Conservation (phyloP, 30 jellyfish, hydroid and myxozoan genomes). For the Chrysaora quinquecirrha region DNA sequence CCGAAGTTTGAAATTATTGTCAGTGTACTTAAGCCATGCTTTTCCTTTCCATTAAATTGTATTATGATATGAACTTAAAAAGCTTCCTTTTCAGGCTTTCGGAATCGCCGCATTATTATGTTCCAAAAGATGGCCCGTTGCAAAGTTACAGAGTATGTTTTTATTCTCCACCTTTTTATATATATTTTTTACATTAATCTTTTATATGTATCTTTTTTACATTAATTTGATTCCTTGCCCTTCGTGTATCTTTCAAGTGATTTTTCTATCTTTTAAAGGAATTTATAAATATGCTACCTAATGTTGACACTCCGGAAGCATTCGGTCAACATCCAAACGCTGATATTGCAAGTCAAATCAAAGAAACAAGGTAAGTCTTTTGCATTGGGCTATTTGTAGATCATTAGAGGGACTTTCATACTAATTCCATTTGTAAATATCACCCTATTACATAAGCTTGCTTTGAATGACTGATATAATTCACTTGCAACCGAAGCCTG, state of each 20-base stretch:
- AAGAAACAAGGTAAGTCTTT: constrained; percentile 86
- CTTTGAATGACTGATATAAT: too few species aligned
- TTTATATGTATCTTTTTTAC: background rate
- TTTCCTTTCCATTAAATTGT: too few species aligned
- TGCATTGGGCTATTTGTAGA: too few species aligned
- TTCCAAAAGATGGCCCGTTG: constrained; percentile 95
- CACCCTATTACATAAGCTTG: too few species aligned
- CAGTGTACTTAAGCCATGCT: too few species aligned
- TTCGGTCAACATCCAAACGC: constrained; percentile 99
- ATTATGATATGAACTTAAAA: too few species aligned
- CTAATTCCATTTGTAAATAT: too few species aligned
- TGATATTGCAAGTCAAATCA: constrained; percentile 96
- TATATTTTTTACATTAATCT: background rate
- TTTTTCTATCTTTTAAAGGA: too few species aligned
- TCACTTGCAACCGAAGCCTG: too few species aligned
- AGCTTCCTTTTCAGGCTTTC: constrained; percentile 82
- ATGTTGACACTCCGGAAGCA: constrained; percentile 93
- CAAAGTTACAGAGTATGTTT: constrained; percentile 77
- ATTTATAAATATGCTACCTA: constrained; percentile 92
- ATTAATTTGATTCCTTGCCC: background rate
- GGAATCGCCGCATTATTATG: constrained; percentile 74
- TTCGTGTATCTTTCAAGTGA: too few species aligned
- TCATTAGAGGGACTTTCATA: too few species aligned
- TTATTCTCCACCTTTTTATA: background rate
- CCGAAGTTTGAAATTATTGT: too few species aligned